Evolutionary conservation across 2,797 vertebrate species (phyloP), one percentile per base, ranked within the genome.

Genomic region (Hippocampus kuda): DNA sequence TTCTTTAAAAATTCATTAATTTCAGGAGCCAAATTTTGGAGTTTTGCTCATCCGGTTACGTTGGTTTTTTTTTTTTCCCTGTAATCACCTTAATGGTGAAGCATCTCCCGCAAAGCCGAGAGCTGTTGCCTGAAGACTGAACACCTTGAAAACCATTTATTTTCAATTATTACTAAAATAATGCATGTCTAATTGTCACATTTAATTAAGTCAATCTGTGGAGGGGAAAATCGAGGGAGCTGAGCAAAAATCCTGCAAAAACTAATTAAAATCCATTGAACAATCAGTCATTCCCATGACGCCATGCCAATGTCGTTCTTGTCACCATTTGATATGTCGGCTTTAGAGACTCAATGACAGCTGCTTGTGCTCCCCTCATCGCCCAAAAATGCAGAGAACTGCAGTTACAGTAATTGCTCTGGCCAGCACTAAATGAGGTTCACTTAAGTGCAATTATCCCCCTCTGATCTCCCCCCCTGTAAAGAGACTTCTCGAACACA

Each of bases 1-100:
- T 86, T 89, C 86, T 91, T 92, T 91, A 92, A 93, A 92, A 91
- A 92, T 92, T 90, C 87, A 93, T 93, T 90, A 91, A 90, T 89
- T n/a, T n/a, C n/a, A n/a, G n/a, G n/a, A n/a, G n/a, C n/a, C n/a
- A n/a, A n/a, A n/a, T n/a, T n/a, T n/a, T n/a, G n/a, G n/a, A n/a
- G n/a, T n/a, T n/a, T n/a, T n/a, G n/a, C n/a, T n/a, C n/a, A n/a
- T n/a, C n/a, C n/a, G n/a, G n/a, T n/a, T n/a, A n/a, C n/a, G n/a
- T n/a, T n/a, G n/a, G n/a, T n/a, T n/a, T n/a, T n/a, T n/a, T n/a
- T n/a, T n/a, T n/a, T n/a, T n/a, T n/a, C n/a, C n/a, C n/a, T n/a
- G n/a, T n/a, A n/a, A n/a, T 89, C 89, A 88, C 84, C 91, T 93
- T 90, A 91, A 90, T 89, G 88, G 90, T 91, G 91, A 90, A 90